phyloP scores from a whole-genome alignment of 2,113 vertebrate species.

The Pseudonaja textilis region DNA sequence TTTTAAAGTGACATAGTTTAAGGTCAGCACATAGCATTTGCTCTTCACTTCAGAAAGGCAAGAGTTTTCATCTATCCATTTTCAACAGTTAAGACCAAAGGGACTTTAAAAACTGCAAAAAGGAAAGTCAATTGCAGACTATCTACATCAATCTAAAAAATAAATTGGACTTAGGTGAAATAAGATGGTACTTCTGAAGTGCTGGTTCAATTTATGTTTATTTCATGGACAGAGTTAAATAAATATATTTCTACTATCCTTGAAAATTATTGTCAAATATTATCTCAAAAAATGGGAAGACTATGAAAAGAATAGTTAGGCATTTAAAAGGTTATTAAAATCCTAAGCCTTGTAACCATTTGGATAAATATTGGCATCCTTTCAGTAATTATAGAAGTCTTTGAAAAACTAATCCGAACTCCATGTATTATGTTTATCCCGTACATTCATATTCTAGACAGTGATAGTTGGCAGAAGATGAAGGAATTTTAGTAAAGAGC shows the following conservation, averaged over 20 bases:
- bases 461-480: constrained; percentile 20
- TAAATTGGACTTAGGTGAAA: neutral
- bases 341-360: neutral
- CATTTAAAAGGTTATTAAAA: neutral
- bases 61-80: neutral
- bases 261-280: neutral
- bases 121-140: neutral
- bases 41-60: neutral
- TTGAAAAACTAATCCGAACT: constrained; percentile 25
- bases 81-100: neutral
- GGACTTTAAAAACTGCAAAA: neutral
- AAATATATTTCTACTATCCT: neutral
- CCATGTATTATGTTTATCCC: neutral
- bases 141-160: neutral
- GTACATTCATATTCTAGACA: neutral
- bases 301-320: neutral
- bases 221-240: neutral
- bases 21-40: neutral
- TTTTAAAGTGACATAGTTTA: neutral
- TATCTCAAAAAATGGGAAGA: neutral
- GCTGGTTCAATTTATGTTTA: neutral
- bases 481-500: neutral
- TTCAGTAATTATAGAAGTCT: constrained; percentile 3
- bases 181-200: neutral
- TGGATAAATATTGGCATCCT: neutral